These are phyloP conservation scores for Borostomias antarcticus DNA, from an alignment of 2,797 vertebrate species.

Conservation along the genomic window DNA sequence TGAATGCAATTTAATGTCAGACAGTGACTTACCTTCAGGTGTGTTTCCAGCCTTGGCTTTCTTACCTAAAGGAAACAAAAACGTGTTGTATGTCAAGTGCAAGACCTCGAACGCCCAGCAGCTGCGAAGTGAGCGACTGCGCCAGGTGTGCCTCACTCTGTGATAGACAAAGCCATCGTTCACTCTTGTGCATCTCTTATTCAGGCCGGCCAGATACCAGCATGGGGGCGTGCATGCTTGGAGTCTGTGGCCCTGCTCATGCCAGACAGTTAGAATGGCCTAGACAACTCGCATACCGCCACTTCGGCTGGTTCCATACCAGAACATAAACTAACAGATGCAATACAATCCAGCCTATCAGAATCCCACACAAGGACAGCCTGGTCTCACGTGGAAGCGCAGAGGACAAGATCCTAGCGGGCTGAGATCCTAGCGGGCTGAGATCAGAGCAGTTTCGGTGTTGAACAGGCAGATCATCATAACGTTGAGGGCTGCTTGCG, in stretches of 20 bases:
- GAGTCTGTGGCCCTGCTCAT: constrained; percentile 46
- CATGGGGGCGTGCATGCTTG: no score
- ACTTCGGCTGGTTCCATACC: constrained; percentile 24
- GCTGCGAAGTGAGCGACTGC: no score
- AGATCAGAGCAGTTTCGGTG: no score
- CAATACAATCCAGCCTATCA: constrained; percentile 11
- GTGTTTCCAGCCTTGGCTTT: constrained; percentile 44
- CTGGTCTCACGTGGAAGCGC: neutral
- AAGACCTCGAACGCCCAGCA: no score
- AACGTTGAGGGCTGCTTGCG: neutral
- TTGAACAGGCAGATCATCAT: no score
- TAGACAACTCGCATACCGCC: constrained; percentile 35
- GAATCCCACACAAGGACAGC: constrained; percentile 17
- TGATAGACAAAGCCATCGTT: constrained; percentile 32
- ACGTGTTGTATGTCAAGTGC: no score
- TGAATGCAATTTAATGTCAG: neutral
- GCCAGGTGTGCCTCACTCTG: constrained; percentile 28
- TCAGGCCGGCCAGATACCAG: constrained; percentile 57
- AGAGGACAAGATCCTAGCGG: no score
- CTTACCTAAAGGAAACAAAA: constrained; percentile 36
- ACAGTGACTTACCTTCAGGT: constrained; percentile 40
- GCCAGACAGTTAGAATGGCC: constrained; percentile 40
- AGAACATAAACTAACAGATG: neutral
- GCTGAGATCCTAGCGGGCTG: no score
- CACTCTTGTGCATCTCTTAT: constrained; percentile 51